Evolutionary conservation across 1,140 invertebrate species (phyloP).

Genomic region (Linepithema humile): DNA sequence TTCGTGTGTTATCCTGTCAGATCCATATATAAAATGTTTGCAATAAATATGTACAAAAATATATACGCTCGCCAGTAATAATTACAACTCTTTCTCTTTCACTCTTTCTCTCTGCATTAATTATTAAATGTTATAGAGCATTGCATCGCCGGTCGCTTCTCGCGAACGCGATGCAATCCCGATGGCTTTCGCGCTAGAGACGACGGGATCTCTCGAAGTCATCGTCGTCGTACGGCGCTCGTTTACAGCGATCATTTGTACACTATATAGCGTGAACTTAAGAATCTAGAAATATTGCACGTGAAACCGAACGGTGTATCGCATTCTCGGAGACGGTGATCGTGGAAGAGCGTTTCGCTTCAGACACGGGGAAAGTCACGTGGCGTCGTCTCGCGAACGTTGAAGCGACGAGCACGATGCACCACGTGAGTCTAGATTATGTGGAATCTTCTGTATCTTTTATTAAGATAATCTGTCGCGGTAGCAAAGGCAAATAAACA

Average conservation of each 20-base stretch:
- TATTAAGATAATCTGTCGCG: background rate
- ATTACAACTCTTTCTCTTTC: slow-evolving; percentile 19
- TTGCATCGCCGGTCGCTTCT: slow-evolving; percentile 17
- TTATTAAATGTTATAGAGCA: slow-evolving; percentile 19
- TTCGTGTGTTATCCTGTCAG: slow-evolving; percentile 14
- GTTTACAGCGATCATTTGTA: slow-evolving; percentile 43
- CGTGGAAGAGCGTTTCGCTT: background rate
- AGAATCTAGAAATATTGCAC: slow-evolving; percentile 72
- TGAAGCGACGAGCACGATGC: background rate
- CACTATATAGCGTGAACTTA: slow-evolving; percentile 52
- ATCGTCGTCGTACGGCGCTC: background rate
- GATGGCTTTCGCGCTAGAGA: slow-evolving; percentile 45
- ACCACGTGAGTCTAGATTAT: background rate
- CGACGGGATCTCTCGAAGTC: background rate
- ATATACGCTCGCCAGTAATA: slow-evolving; percentile 32
- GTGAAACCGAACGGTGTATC: slow-evolving; percentile 36
- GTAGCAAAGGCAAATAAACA: background rate
- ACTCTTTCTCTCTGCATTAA: slow-evolving; percentile 13
- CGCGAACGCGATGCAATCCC: slow-evolving; percentile 26
- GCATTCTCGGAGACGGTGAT: slow-evolving; percentile 28
- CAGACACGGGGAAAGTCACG: background rate
- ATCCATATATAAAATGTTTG: slow-evolving; percentile 51
- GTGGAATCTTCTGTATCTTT: background rate
- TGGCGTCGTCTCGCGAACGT: background rate
- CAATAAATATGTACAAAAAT: slow-evolving; percentile 62